Evolutionary conservation across 2,888 invertebrate species (phyloP).

Genomic region (Agrochola macilenta): DNA sequence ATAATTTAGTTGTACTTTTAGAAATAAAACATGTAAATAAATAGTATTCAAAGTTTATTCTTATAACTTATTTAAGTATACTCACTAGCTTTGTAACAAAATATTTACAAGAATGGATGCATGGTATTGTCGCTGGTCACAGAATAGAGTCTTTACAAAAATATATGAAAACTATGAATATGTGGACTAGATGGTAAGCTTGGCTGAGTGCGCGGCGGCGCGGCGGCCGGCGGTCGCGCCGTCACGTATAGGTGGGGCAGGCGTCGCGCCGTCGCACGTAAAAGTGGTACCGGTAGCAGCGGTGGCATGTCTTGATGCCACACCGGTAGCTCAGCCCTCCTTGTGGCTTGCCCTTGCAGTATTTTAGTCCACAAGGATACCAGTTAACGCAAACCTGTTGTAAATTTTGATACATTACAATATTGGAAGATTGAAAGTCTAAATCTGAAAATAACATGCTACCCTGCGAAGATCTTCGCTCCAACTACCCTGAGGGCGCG

Average conservation of each 20-base stretch:
- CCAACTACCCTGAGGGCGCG: neutral
- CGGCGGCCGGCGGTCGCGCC: slow-evolving; percentile 67
- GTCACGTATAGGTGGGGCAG: slow-evolving; percentile 84
- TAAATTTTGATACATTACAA: neutral
- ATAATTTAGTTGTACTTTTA: slow-evolving; percentile 33
- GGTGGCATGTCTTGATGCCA: slow-evolving; percentile 98
- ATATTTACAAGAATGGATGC: slow-evolving; percentile 77
- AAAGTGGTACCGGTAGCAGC: slow-evolving; percentile 97
- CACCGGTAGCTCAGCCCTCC: slow-evolving; percentile 95
- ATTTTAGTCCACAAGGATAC: slow-evolving; percentile 99
- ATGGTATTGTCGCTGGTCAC: slow-evolving; percentile 70
- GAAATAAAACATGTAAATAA: slow-evolving; percentile 66
- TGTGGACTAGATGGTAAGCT: slow-evolving; percentile 54
- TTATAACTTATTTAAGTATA: slow-evolving; percentile 63
- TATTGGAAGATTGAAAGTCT: neutral
- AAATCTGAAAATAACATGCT: neutral
- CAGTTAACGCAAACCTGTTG: slow-evolving; percentile 94
- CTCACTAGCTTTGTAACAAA: slow-evolving; percentile 71
- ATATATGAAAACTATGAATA: slow-evolving; percentile 54
- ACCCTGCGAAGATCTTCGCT: neutral
- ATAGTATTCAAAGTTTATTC: slow-evolving; percentile 66
- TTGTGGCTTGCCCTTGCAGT: slow-evolving; percentile 96
- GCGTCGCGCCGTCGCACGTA: slow-evolving; percentile 95
- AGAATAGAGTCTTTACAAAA: slow-evolving; percentile 63
- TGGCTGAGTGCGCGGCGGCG: slow-evolving; percentile 63